Base-by-base conservation (phyloP, 2,113 vertebrate genomes). In the Plestiodon gilberti region DNA sequence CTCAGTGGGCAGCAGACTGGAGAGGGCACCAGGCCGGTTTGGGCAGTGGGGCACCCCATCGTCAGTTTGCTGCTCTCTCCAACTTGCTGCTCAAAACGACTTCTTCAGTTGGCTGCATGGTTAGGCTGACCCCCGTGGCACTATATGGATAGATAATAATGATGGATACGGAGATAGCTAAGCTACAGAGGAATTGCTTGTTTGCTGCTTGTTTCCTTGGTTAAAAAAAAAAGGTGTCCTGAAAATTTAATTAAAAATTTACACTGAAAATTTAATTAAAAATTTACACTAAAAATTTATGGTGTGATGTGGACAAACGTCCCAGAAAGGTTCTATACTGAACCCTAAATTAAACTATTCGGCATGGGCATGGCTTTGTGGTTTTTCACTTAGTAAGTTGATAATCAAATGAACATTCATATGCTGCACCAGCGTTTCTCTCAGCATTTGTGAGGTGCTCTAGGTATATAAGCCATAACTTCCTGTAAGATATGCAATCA, bases 341-440 rank as follows among this genome's bases (percentile, higher is more conserved):
- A 84, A 35, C 30, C 30, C 55, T 62, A 74, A 74, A 18, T 10
- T 40, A 40, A 83, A 6, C 22, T 65, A 13, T 76, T 71, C 71
- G 20, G 14, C 79, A 61, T 59, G 65, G 33, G 28, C 48, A 40
- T 25, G 23, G 48, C 15, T 57, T 78, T 38, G 64, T 85, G 75
- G 22, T 6, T 77, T 17, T 65, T 35, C 71, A 74, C 35, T 74
- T 33, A 75, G 25, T 38, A 61, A 48, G 62, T 69, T 0, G 15
- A 88, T 65, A 91, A 83, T 55, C 20, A 91, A 91, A 86, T 78
- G 71, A 90, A 90, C 70, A 69, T 81, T 90, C 83, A 43, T 77
- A 38, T 61, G 71, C 89, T 81, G 67, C 78, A 83, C 90, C 30
- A 23, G 82, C 85, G n/a, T 78, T 89, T 87, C 1, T 52, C 23